Conservation (phyloP, 2,888 invertebrate species). For the Polydrusus tereticollis region DNA sequence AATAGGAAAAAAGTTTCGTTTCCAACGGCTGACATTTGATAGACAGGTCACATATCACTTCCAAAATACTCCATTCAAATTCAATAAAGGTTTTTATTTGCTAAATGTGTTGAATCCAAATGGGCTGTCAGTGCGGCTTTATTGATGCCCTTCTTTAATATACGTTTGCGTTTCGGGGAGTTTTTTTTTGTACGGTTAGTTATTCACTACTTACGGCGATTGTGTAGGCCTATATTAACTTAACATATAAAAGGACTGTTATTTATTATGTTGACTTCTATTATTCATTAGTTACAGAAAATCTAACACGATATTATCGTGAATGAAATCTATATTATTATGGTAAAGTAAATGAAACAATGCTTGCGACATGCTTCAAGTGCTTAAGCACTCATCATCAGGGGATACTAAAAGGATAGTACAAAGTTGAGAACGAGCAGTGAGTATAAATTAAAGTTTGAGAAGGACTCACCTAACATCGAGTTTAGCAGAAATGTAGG, state of each 20-base stretch:
- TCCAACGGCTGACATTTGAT: constrained; percentile 1
- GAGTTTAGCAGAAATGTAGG: too few species aligned
- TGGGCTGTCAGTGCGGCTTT: constrained; percentile 13
- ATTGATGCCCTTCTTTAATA: constrained; percentile 24
- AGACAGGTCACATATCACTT: constrained; percentile 27
- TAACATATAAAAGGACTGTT: not conserved
- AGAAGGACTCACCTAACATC: too few species aligned
- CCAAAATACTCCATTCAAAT: constrained; percentile 20
- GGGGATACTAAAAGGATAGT: too few species aligned
- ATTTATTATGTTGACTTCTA: not conserved
- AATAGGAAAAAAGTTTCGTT: constrained; percentile 1
- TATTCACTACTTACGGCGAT: not conserved
- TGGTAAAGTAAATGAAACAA: too few species aligned
- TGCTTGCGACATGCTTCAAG: too few species aligned
- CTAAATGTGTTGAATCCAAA: constrained; percentile 31
- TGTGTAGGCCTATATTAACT: not conserved
- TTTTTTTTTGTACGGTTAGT: not conserved
- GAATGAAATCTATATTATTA: too few species aligned
- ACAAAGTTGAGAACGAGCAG: too few species aligned
- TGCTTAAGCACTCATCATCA: too few species aligned
- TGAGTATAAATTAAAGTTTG: too few species aligned
- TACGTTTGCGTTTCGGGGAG: constrained; percentile 4
- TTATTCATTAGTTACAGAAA: too few species aligned
- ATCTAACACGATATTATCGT: too few species aligned
- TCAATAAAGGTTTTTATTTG: constrained; percentile 36